Percentiles rank a stretch among this genome's conserved stretches.
Conservation (phyloP, 2,113 vertebrate species). For the Holacanthus passer region DNA sequence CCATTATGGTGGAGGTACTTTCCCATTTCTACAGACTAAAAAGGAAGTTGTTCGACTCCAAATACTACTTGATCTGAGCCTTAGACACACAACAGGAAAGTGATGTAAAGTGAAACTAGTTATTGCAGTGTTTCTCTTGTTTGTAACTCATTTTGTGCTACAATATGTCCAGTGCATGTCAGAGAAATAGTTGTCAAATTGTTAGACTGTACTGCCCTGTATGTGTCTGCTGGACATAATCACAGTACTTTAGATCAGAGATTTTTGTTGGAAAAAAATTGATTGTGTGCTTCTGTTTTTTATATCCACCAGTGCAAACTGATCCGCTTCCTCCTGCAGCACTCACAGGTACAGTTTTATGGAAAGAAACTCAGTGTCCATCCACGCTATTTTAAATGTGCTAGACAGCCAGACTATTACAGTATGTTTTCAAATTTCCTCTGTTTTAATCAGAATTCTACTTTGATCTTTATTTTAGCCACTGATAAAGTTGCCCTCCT, state of each 20-base stretch:
- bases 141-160: conserved; percentile 27
- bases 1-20: conserved; percentile 79
- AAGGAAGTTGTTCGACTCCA: conserved; percentile 74
- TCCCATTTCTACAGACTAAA: conserved; percentile 73
- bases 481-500: conserved; percentile 90
- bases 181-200: neutral
- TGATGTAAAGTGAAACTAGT: conserved; percentile 79
- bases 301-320: conserved; percentile 52
- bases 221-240: neutral
- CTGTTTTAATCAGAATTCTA: neutral
- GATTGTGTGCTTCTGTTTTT: conserved; percentile 12
- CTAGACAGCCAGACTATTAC: neutral
- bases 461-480: conserved; percentile 78
- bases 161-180: neutral
- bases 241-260: neutral
- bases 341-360: conserved; percentile 75
- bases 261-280: neutral
- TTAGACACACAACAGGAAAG: conserved; percentile 67
- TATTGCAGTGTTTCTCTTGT: conserved; percentile 33
- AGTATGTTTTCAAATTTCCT: neutral
- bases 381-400: neutral
- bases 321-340: conserved; percentile 44
- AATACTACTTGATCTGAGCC: conserved; percentile 40
- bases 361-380: conserved; percentile 3
- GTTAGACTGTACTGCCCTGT: neutral